Percentiles rank a stretch among this genome's conserved stretches.
Evolutionary conservation across 2,888 invertebrate species (phyloP).

Genomic region (Cryptus viduatorius): DNA sequence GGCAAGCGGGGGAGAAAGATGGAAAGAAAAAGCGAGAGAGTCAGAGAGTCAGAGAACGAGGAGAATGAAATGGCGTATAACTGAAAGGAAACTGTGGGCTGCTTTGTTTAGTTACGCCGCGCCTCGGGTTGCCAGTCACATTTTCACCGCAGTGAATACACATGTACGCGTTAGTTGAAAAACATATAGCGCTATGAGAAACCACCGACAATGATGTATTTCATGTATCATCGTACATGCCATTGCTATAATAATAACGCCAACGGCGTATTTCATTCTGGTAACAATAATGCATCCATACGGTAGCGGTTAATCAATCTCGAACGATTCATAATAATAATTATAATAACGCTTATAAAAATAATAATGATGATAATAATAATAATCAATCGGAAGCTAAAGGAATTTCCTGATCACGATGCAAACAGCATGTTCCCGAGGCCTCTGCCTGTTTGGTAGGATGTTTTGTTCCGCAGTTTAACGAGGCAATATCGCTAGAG

Average conservation of each 20-base stretch:
- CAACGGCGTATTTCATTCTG: slow-evolving; percentile 40
- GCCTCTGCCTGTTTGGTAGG: neutral
- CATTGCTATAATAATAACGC: slow-evolving; percentile 41
- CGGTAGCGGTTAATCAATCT: slow-evolving; percentile 22
- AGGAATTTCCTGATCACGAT: neutral
- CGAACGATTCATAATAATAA: slow-evolving; percentile 6
- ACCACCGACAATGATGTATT: slow-evolving; percentile 1
- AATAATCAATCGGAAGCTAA: neutral
- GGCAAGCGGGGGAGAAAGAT: slow-evolving; percentile 32
- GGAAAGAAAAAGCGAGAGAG: slow-evolving; percentile 26
- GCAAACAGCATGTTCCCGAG: neutral
- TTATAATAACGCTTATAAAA: slow-evolving; percentile 4
- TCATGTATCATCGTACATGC: slow-evolving; percentile 18
- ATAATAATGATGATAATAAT: neutral
- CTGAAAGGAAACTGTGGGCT: slow-evolving; percentile 72
- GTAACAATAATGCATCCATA: slow-evolving; percentile 23
- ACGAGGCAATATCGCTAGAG: neutral
- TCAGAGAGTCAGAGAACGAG: slow-evolving; percentile 39
- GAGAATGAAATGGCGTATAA: slow-evolving; percentile 63
- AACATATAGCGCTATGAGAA: slow-evolving; percentile 19
- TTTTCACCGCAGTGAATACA: slow-evolving; percentile 51
- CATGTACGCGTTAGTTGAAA: slow-evolving; percentile 36
- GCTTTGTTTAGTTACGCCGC: slow-evolving; percentile 73
- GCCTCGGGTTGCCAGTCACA: slow-evolving; percentile 62
- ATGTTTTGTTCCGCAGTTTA: slow-evolving; percentile 21